Base-by-base conservation (phyloP, 2,888 invertebrate genomes). In the Epistrophe eligans region DNA sequence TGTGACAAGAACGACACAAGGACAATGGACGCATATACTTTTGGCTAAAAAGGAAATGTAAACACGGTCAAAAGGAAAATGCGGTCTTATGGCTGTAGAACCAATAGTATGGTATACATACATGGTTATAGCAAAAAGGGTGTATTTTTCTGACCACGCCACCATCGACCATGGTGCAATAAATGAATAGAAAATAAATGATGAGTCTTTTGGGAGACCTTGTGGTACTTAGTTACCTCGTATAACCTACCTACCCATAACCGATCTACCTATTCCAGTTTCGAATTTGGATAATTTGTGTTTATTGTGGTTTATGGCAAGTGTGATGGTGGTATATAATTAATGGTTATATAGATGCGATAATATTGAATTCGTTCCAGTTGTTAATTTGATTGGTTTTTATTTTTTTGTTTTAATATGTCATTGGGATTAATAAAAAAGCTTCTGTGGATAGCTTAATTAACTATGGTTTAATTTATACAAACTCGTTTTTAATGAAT, bases 131-230 rank as follows among this genome's bases (percentile, higher is more conserved):
- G 52, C 2, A 38, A 60, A 60, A 45, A 60, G 50, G 38, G 48
- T 62, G 43, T 15, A n/a, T 66, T 35, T 24, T 50, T 3, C 67
- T 87, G 66, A 79, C 87, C 82, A 79, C 83, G 83, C 32, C 6
- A 32, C 32, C 32, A 8, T 62, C 76, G 67, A 79, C 83, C 67
- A 67, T 72, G 43, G 76, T 66, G 66, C 79, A 83, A 87, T 87
- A 87, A 67, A 87, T 87, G 83, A 83, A 83, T 79, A 79, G 82
- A 76, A 87, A 83, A 83, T 87, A 87, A 87, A 76, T 83, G 62
- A 87, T 87, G 87, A 79, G 79, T 62, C 87, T 62, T 72, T 62
- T 71, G 87, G 87, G 87, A 87, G 79, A 83, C 52, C 71, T 87
- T 71, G 82, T 32, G 7, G 57, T 74, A 79, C 60, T 76, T 45